Evolutionary conservation across 2,888 invertebrate genomes (phyloP), one percentile per base, ranked within the genome.

Genomic region (Synanthedon vespiformis): DNA sequence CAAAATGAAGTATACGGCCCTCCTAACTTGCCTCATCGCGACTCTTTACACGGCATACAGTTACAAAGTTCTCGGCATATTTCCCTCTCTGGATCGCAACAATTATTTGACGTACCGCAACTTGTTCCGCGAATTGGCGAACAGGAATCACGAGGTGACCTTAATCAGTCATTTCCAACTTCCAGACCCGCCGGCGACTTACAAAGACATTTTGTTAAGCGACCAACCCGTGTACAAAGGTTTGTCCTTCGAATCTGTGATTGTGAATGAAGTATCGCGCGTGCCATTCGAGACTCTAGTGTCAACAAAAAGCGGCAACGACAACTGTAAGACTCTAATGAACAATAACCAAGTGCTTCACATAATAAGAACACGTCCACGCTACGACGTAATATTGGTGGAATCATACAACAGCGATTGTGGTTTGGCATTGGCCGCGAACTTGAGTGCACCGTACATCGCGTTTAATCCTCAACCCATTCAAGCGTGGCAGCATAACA

Each of bases 331-430:
- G 64, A 76, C 70, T 51, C 65, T 89, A 54, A 79, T 91, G 64
- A 79, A 80, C 49, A 72, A 91, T 57, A 79, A 89, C 50, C 81
- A 89, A 52, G 87, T 89, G 61, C 66, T 84, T 48, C 88, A 90
- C n/a, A 80, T 88, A 77, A 86, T 71, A 69, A 77, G 59, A 55
- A 89, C 68, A 67, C 78, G 71, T 57, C 83, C 88, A 56, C 86
- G 84, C 52, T 94, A 89, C 70, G 94, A 95, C 70, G 77, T 94
- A 8, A 89, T 94, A 41, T 65, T 95, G 22, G 88, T 91, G 57
- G 94, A 95, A 71, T 90, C 90, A 52, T 94, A 93, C 74, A 93
- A 93, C 64, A 89, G 91, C 40, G 93, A 94, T 68, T 94, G 94
- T 64, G 90, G 90, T 63, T 73, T 93, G 62, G 92, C 91, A 27